Percentiles rank a stretch among this genome's conserved stretches.
Evolutionary conservation across 2,888 invertebrate genomes (phyloP).

Genomic region (Dasypolia templi): DNA sequence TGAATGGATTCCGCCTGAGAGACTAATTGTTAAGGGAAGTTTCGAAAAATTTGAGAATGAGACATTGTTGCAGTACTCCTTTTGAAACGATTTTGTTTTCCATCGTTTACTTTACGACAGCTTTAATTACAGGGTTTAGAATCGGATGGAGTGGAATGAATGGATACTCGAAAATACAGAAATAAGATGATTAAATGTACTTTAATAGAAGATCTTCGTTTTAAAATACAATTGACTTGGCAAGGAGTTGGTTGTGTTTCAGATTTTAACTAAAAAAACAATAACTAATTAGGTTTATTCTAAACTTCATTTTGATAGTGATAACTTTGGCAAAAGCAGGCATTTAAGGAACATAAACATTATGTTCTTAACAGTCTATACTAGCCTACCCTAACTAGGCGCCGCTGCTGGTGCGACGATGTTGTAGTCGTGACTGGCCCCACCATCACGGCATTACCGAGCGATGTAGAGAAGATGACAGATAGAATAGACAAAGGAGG

Average conservation of each 20-base stretch:
- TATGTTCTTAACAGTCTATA: neutral
- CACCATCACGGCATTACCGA: too few relatives aligned
- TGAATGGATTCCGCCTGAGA: conserved; percentile 54
- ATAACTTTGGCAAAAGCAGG: neutral
- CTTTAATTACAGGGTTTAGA: conserved; percentile 46
- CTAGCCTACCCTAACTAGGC: too few relatives aligned
- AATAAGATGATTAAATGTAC: conserved; percentile 41
- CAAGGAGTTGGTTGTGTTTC: conserved; percentile 17
- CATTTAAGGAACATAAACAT: neutral
- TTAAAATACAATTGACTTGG: conserved; percentile 25
- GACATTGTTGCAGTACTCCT: conserved; percentile 45
- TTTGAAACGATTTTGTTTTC: conserved; percentile 55
- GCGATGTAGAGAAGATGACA: too few relatives aligned
- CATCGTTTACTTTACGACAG: conserved; percentile 48
- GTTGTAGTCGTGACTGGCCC: too few relatives aligned
- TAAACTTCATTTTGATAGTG: neutral
- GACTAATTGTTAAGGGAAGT: conserved; percentile 62
- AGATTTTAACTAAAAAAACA: conserved; percentile 23
- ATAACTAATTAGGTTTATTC: neutral
- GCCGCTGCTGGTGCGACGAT: too few relatives aligned
- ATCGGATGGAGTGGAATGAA: conserved; percentile 45
- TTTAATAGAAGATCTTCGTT: conserved; percentile 22
- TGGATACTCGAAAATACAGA: conserved; percentile 26
- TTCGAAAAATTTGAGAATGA: conserved; percentile 59
- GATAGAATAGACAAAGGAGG: too few relatives aligned